phyloP scores from a whole-genome alignment of 1,140 invertebrate genomes.

The Drosophila ohnishii region DNA sequence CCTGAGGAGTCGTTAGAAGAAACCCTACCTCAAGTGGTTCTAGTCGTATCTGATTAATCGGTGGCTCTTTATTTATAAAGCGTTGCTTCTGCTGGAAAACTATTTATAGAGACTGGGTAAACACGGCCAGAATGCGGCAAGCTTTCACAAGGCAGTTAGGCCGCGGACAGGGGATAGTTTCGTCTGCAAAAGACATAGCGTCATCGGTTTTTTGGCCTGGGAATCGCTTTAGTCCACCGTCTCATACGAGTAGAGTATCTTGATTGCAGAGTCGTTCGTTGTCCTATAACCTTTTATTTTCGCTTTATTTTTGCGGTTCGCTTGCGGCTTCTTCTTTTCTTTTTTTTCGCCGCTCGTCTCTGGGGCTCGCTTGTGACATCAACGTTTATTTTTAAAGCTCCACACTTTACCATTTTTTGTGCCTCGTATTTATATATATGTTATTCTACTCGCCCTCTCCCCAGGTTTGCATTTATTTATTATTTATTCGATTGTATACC shows the following conservation, averaged over 20 bases:
- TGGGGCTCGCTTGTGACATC: conserved; percentile 63
- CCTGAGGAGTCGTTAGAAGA: not conserved
- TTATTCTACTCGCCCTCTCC: conserved; percentile 38
- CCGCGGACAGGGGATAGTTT: conserved; percentile 30
- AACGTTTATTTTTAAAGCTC: conserved; percentile 78
- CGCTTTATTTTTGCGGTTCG: conserved; percentile 36
- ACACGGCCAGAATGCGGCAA: conserved; percentile 48
- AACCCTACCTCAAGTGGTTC: conserved; percentile 64
- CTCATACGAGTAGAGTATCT: conserved; percentile 26
- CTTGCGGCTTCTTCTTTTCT: conserved; percentile 19
- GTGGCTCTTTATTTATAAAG: conserved; percentile 58
- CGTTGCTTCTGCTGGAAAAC: conserved; percentile 25
- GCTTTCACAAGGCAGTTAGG: conserved; percentile 63
- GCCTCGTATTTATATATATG: conserved; percentile 42
- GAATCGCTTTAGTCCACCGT: conserved; percentile 17
- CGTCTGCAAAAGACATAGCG: conserved; percentile 41
- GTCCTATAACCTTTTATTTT: conserved; percentile 78
- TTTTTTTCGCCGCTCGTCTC: conserved; percentile 13
- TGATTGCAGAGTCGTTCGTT: conserved; percentile 68
- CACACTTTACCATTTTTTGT: conserved; percentile 50
- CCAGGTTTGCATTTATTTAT: conserved; percentile 71
- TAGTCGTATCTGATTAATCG: conserved; percentile 51
- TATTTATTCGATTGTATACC: conserved; percentile 59
- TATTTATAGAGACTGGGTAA: conserved; percentile 64
- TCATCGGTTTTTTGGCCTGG: conserved; percentile 36